These are phyloP conservation scores for Drosophila kuntzei DNA, from an alignment of 2,888 invertebrate genomes.

Conservation along the genomic window DNA sequence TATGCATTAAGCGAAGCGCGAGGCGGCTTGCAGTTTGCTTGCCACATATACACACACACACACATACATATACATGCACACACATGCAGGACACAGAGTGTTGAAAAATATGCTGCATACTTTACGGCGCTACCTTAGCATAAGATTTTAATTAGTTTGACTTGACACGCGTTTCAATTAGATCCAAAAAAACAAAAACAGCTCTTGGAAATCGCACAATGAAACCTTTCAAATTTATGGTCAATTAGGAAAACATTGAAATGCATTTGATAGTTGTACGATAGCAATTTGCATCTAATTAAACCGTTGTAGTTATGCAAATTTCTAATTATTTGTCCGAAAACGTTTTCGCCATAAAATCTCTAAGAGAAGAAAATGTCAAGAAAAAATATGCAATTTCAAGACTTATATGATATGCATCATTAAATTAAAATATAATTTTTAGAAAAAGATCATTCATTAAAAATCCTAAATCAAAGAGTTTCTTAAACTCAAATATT, in stretches of 20 bases:
- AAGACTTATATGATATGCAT: too few species aligned
- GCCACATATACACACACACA: conserved; percentile 22
- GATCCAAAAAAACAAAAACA: not conserved
- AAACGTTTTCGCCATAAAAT: conserved; percentile 4
- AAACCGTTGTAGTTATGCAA: not conserved
- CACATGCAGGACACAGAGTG: conserved; percentile 25
- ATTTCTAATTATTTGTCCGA: not conserved
- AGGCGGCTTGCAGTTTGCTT: conserved; percentile 48
- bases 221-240: conserved; percentile 38
- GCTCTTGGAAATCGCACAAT: not conserved
- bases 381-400: too few species aligned
- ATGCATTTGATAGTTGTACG: conserved; percentile 18
- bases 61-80: conserved; percentile 17
- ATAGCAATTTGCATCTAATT: conserved; percentile 11
- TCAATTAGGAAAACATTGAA: conserved; percentile 49
- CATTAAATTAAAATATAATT: too few species aligned
- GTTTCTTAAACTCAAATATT: too few species aligned
- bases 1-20: conserved; percentile 72
- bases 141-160: conserved; percentile 76
- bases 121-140: conserved; percentile 66
- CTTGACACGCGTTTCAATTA: conserved; percentile 57
- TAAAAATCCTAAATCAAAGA: too few species aligned
- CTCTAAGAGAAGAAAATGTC: not conserved
- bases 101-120: conserved; percentile 59
- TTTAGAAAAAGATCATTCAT: too few species aligned